Conservation (phyloP, 2,888 invertebrate genomes). For the Linnaemya tessellans region DNA sequence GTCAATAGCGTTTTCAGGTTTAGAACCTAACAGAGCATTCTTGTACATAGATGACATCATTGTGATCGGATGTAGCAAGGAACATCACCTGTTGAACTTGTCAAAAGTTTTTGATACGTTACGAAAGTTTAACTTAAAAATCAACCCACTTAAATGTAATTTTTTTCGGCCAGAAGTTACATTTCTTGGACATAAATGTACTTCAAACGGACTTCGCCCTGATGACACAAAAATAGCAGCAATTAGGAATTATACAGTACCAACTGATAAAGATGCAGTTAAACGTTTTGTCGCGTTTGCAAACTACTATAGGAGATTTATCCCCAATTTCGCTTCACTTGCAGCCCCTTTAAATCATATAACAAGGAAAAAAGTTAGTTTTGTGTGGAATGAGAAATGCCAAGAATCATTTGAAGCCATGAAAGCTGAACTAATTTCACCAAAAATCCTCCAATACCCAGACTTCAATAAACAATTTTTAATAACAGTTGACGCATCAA, state of each 20-base stretch:
- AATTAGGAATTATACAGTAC: slow-evolving; percentile 3
- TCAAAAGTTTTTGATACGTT: slow-evolving; percentile 7
- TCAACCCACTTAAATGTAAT: neutral
- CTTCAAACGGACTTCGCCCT: slow-evolving; percentile 6
- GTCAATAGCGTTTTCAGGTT: neutral
- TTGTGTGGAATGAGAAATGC: too few relatives aligned
- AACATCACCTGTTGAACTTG: slow-evolving; percentile 11
- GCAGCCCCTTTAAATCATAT: too few relatives aligned
- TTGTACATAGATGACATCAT: too few relatives aligned
- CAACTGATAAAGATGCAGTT: neutral
- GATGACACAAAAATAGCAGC: slow-evolving; percentile 9
- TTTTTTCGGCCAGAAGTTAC: slow-evolving; percentile 1
- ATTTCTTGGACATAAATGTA: slow-evolving; percentile 9
- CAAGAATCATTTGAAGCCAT: too few relatives aligned
- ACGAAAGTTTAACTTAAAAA: neutral
- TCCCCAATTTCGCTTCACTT: neutral
- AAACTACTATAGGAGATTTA: slow-evolving; percentile 29
- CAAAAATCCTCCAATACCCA: too few relatives aligned
- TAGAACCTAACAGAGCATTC: slow-evolving; percentile 9
- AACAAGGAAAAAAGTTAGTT: too few relatives aligned
- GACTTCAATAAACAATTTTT: too few relatives aligned
- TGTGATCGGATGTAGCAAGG: slow-evolving; percentile 24
- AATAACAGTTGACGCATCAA: too few relatives aligned
- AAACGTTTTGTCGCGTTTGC: slow-evolving; percentile 15
- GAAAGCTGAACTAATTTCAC: too few relatives aligned